These are phyloP conservation scores for Leptura quadrifasciata DNA, from an alignment of 2,888 invertebrate species.

Conservation along the genomic window DNA sequence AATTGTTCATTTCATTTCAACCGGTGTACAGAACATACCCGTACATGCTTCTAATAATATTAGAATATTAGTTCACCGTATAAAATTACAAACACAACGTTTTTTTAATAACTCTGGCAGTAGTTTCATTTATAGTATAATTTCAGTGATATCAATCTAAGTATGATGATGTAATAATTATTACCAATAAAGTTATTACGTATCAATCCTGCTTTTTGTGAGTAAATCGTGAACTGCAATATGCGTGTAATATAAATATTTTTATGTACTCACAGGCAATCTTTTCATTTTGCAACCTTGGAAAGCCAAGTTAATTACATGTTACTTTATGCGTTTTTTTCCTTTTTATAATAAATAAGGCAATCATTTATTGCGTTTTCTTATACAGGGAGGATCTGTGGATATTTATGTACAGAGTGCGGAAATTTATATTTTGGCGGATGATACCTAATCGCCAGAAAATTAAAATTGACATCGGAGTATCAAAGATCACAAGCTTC, in stretches of 20 bases:
- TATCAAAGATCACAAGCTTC: too few species aligned
- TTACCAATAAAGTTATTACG: conserved; percentile 27
- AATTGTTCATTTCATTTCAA: too few species aligned
- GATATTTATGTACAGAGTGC: not conserved
- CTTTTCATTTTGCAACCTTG: conserved; percentile 48
- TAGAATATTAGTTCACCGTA: not conserved
- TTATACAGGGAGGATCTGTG: not conserved
- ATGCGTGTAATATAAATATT: conserved; percentile 35
- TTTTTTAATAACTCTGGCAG: not conserved
- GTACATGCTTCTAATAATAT: too few species aligned
- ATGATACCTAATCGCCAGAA: too few species aligned
- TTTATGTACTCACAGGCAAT: conserved; percentile 40
- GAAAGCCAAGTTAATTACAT: conserved; percentile 42
- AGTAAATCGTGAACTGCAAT: conserved; percentile 11
- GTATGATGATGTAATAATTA: conserved; percentile 29
- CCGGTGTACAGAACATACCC: too few species aligned
- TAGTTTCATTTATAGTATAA: conserved; percentile 2
- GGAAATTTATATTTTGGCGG: not conserved
- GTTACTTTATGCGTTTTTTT: conserved; percentile 28
- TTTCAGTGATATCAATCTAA: not conserved
- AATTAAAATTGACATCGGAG: too few species aligned
- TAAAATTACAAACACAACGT: not conserved
- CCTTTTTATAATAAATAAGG: conserved; percentile 28
- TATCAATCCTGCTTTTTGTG: conserved; percentile 27
- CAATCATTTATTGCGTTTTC: conserved; percentile 29